phyloP scores from a whole-genome alignment of 1,140 invertebrate species.

The Drosophila malerkotliana region DNA sequence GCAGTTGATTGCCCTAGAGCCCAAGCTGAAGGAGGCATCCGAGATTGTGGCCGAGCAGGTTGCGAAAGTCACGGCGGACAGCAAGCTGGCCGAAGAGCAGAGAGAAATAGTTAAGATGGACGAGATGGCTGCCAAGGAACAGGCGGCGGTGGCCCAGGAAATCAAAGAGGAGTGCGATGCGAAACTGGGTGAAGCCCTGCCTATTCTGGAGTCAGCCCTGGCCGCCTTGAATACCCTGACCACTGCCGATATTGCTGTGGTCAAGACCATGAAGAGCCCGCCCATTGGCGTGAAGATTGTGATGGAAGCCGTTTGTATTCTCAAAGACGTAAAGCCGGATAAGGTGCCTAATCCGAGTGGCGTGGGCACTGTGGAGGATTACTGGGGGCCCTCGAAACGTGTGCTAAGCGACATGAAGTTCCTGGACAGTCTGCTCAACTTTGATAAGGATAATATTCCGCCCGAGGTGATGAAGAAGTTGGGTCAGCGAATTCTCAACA shows the following conservation, averaged over 20 bases:
- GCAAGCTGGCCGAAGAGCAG: conserved; percentile 87
- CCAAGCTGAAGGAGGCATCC: conserved; percentile 93
- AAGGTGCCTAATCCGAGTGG: conserved; percentile 88
- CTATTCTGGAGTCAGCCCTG: conserved; percentile 95
- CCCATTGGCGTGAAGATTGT: conserved; percentile 96
- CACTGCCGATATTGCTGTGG: conserved; percentile 95
- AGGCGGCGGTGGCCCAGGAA: conserved; percentile 90
- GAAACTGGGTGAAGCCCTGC: conserved; percentile 96
- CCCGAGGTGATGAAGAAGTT: conserved; percentile 92
- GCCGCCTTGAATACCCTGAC: conserved; percentile 96
- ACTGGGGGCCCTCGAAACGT: conserved; percentile 96
- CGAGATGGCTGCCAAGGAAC: conserved; percentile 89
- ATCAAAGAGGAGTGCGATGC: conserved; percentile 98
- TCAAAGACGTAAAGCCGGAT: conserved; percentile 88
- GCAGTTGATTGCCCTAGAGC: conserved; percentile 93
- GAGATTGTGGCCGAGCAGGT: conserved; percentile 85
- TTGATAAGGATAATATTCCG: conserved; percentile 96
- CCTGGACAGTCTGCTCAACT: conserved; percentile 92
- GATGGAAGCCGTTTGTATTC: conserved; percentile 98
- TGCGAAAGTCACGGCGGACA: conserved; percentile 88
- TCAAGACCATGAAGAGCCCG: conserved; percentile 99
- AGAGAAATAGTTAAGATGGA: conserved; percentile 84
- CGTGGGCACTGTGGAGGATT: conserved; percentile 92
- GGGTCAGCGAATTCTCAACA: conserved; percentile 91
- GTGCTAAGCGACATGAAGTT: conserved; percentile 96